Conservation (phyloP, 1,140 invertebrate genomes). For the Bombus turneri region DNA sequence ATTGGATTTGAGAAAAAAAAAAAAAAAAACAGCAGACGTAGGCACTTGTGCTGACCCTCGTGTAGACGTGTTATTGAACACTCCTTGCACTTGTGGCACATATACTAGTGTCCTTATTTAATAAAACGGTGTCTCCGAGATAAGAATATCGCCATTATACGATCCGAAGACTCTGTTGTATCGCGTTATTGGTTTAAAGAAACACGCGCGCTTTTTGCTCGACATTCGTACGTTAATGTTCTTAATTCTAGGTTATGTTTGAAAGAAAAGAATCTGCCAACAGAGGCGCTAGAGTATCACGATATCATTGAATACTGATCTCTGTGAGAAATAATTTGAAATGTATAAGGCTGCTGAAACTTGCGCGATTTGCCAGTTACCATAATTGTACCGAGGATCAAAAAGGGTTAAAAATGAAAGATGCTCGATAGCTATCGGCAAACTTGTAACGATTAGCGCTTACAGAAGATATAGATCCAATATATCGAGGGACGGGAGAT, state of each 20-base stretch:
- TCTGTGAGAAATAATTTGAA: neutral
- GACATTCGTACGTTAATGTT: neutral
- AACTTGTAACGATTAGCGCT: neutral
- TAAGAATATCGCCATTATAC: constrained; percentile 8
- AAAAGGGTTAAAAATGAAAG: neutral
- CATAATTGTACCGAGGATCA: neutral
- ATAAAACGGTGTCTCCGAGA: constrained; percentile 18
- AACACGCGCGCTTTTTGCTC: neutral
- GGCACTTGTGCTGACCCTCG: neutral
- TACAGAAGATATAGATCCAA: constrained; percentile 26
- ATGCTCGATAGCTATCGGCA: neutral
- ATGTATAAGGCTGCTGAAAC: neutral
- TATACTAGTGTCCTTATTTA: neutral
- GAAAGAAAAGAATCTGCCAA: neutral
- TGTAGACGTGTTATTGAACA: neutral
- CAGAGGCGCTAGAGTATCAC: neutral
- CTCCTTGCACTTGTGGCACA: neutral
- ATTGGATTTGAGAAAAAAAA: too few species aligned
- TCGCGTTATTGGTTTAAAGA: neutral
- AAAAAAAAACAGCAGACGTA: neutral
- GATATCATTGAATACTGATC: too few species aligned
- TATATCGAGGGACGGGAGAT: constrained; percentile 16
- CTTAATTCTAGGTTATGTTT: neutral
- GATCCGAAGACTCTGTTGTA: neutral
- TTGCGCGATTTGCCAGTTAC: neutral